Evolutionary conservation across 2,888 invertebrate genomes (phyloP).

Genomic region (Sympetrum striolatum): DNA sequence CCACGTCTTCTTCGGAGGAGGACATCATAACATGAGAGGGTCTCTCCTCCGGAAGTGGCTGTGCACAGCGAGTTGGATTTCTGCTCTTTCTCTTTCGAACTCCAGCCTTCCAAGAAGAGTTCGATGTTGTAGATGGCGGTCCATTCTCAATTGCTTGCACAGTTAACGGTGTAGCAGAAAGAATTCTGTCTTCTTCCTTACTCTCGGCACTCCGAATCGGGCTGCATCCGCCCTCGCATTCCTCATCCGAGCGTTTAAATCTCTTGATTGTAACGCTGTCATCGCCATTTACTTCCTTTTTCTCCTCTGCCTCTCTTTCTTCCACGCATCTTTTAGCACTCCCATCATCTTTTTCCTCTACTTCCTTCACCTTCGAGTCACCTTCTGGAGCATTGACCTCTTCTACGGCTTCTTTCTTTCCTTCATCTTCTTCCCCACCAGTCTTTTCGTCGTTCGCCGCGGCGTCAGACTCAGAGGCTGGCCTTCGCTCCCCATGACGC

Average conservation of each 20-base stretch:
- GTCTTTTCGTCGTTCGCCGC: slow-evolving; percentile 78
- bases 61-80: slow-evolving; percentile 84
- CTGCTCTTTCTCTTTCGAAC: slow-evolving; percentile 87
- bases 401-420: slow-evolving; percentile 57
- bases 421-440: slow-evolving; percentile 73
- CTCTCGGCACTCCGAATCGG: background rate
- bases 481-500: slow-evolving; percentile 48
- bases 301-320: slow-evolving; percentile 55
- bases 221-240: background rate
- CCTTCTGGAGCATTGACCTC: slow-evolving; percentile 56
- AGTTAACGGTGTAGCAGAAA: slow-evolving; percentile 3
- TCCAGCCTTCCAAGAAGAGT: background rate
- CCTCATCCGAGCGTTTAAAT: background rate
- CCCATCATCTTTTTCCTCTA: slow-evolving; percentile 64
- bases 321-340: background rate
- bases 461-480: slow-evolving; percentile 66
- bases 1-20: slow-evolving; percentile 67
- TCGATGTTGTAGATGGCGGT: background rate
- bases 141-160: background rate
- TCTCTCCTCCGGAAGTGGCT: slow-evolving; percentile 60
- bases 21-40: slow-evolving; percentile 60
- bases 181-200: background rate
- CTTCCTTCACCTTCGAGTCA: slow-evolving; percentile 48
- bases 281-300: background rate
- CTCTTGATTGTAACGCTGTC: background rate